These are phyloP conservation scores for Automeris io DNA, from an alignment of 2,888 invertebrate species.

Conservation along the genomic window DNA sequence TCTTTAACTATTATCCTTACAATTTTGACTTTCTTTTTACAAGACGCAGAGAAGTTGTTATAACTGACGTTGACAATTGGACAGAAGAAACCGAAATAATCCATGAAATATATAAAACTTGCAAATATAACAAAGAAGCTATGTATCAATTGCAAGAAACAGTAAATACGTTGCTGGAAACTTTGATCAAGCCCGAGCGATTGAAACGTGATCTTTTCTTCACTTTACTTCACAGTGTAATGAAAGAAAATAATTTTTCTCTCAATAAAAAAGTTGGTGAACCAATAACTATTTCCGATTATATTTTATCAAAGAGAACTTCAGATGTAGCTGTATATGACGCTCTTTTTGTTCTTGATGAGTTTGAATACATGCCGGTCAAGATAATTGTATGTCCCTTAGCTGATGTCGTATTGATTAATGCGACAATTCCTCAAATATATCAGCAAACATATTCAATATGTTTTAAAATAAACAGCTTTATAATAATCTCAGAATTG, in stretches of 20 bases:
- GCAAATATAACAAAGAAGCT: constrained; percentile 24
- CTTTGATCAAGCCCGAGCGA: constrained; percentile 40
- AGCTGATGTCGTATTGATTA: constrained; percentile 29
- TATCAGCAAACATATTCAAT: constrained; percentile 26
- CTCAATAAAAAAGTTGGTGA: constrained; percentile 17
- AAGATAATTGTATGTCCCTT: constrained; percentile 27
- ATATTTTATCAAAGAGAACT: constrained; percentile 20
- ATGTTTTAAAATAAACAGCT: constrained; percentile 25
- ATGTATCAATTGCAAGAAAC: constrained; percentile 28
- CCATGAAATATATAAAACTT: constrained; percentile 20
- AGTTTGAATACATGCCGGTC: constrained; percentile 21
- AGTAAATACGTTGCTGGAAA: constrained; percentile 32
- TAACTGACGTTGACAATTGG: constrained; percentile 23
- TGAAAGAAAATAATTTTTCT: constrained; percentile 39
- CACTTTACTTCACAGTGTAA: constrained; percentile 33
- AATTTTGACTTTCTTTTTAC: too few species aligned
- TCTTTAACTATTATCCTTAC: too few species aligned
- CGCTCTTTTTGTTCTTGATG: constrained; percentile 24
- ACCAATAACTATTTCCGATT: constrained; percentile 21
- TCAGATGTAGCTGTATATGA: constrained; percentile 18
- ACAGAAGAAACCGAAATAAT: too few species aligned
- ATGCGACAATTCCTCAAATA: constrained; percentile 24
- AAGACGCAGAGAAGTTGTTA: constrained; percentile 10
- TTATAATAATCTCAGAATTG: constrained; percentile 19
- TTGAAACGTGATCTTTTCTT: constrained; percentile 40